Percentiles rank a stretch among this genome's conserved stretches.
Evolutionary conservation across 1,140 invertebrate species (phyloP).

Genomic region (Drosophila parvula): DNA sequence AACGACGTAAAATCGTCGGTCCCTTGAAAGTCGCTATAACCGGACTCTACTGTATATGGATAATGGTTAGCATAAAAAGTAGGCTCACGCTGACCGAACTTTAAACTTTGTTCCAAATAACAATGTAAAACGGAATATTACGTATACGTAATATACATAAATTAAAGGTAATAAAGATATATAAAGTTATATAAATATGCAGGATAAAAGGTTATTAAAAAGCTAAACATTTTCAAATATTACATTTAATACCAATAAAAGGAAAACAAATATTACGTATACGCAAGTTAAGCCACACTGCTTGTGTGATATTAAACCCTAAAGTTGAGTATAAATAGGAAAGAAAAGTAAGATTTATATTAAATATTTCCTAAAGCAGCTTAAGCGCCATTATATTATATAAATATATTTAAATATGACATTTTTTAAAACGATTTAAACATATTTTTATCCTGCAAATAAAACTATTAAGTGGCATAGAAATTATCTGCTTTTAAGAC

Average conservation of each 20-base stretch:
- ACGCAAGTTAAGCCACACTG: not conserved
- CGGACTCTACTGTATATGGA: too few relatives aligned
- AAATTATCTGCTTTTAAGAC: not conserved
- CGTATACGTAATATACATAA: slow-evolving; percentile 11
- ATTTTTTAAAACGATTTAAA: not conserved
- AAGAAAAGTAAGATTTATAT: too few relatives aligned
- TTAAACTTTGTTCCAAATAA: not conserved
- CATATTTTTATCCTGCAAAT: too few relatives aligned
- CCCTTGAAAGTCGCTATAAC: too few relatives aligned
- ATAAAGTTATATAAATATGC: too few relatives aligned
- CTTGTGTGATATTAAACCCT: not conserved
- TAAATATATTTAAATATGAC: too few relatives aligned
- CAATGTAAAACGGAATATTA: not conserved
- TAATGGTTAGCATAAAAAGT: not conserved
- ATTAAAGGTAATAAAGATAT: not conserved
- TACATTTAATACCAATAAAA: not conserved
- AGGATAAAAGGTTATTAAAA: not conserved
- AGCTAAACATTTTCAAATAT: too few relatives aligned
- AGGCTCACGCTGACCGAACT: not conserved
- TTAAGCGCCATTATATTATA: not conserved
- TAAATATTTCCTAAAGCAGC: not conserved
- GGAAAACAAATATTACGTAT: slow-evolving; percentile 12
- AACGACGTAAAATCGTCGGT: too few relatives aligned
- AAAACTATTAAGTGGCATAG: not conserved
- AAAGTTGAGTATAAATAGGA: too few relatives aligned